These are phyloP conservation scores for Drosophila insularis DNA, from an alignment of 1,140 invertebrate genomes.

Conservation along the genomic window DNA sequence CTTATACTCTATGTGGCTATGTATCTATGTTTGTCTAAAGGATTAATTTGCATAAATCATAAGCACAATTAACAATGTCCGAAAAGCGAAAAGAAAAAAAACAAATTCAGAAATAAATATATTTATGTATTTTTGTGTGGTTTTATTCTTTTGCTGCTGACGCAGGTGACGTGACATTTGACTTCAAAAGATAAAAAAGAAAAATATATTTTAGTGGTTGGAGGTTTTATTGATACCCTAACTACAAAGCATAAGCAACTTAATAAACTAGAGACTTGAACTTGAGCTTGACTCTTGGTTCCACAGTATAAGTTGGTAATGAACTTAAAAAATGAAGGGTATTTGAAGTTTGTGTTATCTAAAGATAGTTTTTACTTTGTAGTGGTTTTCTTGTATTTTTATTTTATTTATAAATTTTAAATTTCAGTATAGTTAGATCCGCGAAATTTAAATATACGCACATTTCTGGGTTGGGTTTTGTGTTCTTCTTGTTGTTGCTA, in stretches of 20 bases:
- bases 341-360: not conserved
- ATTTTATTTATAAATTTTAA: conserved; percentile 5
- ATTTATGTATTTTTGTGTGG: not conserved
- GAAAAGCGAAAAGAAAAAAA: conserved; percentile 7
- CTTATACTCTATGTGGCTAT: conserved; percentile 14
- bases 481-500: not conserved
- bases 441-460: conserved; percentile 71
- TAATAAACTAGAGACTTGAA: not conserved
- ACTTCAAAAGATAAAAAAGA: conserved; percentile 26
- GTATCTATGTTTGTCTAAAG: conserved; percentile 45
- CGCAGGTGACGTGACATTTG: conserved; percentile 70
- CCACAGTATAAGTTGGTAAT: no score
- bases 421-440: conserved; percentile 51
- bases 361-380: not conserved
- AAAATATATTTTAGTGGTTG: conserved; percentile 36
- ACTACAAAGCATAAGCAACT: not conserved
- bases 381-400: not conserved
- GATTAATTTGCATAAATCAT: conserved; percentile 78
- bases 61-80: conserved; percentile 73
- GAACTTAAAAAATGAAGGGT: not conserved
- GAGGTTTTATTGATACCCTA: not conserved
- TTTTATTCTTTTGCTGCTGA: conserved; percentile 57
- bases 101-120: not conserved
- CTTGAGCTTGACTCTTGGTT: no score
- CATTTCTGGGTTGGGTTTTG: conserved; percentile 27